These are phyloP conservation scores for Penaeus chinensis DNA, from an alignment of 1,140 invertebrate genomes.

Conservation along the genomic window DNA sequence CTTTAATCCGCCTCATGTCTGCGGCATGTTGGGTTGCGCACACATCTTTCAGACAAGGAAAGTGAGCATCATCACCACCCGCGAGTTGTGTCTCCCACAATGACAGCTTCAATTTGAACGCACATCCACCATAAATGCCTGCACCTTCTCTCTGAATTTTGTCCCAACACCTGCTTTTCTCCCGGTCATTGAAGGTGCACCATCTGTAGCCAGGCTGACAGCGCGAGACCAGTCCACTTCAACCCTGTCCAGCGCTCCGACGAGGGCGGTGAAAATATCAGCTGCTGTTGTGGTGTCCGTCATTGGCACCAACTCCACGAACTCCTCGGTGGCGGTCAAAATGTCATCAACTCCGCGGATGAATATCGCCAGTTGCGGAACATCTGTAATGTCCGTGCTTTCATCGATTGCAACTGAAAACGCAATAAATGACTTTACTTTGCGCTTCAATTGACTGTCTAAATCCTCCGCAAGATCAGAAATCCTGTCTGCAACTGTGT, in stretches of 20 bases:
- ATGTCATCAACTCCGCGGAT: constrained; percentile 32
- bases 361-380: constrained; percentile 27
- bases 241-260: constrained; percentile 16
- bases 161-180: neutral
- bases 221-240: too few species aligned
- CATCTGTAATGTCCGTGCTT: constrained; percentile 19
- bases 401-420: constrained; percentile 39
- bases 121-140: neutral
- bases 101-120: neutral
- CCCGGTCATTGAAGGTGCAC: neutral
- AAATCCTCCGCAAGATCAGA: constrained; percentile 13
- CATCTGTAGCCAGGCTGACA: neutral
- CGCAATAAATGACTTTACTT: constrained; percentile 29
- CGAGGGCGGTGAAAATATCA: neutral
- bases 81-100: too few species aligned
- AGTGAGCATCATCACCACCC: too few species aligned
- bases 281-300: neutral
- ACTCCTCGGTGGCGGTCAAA: constrained; percentile 4
- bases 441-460: constrained; percentile 5
- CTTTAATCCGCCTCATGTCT: too few species aligned
- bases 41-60: too few species aligned
- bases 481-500: constrained; percentile 21
- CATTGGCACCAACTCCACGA: constrained; percentile 33
- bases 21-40: too few species aligned
- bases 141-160: neutral